Evolutionary conservation across 2,797 vertebrate species (phyloP).

Genomic region (Streptopelia turtur): DNA sequence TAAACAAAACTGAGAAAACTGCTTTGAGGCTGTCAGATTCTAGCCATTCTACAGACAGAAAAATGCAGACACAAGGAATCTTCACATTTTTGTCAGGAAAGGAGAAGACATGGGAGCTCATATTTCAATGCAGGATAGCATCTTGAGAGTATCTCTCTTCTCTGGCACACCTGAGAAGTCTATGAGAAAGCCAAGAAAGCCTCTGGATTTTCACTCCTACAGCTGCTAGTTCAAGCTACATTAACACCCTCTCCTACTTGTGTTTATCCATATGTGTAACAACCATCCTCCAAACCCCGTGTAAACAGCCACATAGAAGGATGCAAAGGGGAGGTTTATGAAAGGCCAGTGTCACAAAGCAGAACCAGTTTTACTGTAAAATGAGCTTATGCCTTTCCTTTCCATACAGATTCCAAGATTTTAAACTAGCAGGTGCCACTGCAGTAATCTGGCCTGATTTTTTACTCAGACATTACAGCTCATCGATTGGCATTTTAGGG

Average conservation of each 20-base stretch:
- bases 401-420: background rate
- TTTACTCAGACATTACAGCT: background rate
- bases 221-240: background rate
- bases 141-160: background rate
- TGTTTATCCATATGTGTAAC: background rate
- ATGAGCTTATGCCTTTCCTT: background rate
- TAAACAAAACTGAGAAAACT: background rate
- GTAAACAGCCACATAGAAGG: background rate
- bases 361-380: background rate
- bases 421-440: conserved; percentile 20
- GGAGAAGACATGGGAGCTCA: background rate
- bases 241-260: background rate
- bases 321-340: background rate
- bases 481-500: conserved; percentile 1
- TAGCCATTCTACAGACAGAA: background rate
- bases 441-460: background rate
- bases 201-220: background rate
- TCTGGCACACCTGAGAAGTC: background rate
- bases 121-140: background rate
- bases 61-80: background rate
- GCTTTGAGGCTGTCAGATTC: background rate
- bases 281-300: background rate
- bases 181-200: background rate
- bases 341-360: background rate
- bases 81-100: background rate